phyloP scores from a whole-genome alignment of 1,140 invertebrate species.

The Pogonus chalceus region DNA sequence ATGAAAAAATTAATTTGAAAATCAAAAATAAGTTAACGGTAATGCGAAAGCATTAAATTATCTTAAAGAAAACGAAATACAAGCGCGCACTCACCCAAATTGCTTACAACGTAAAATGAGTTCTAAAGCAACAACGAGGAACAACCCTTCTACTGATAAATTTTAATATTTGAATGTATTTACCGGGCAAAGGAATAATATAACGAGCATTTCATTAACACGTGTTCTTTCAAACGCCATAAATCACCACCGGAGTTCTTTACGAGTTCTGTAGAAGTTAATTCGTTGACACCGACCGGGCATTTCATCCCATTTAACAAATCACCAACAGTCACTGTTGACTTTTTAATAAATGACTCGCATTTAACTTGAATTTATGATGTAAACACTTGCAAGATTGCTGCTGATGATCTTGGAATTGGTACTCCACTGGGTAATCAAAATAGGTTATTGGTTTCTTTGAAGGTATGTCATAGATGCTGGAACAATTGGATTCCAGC shows the following conservation, averaged over 20 bases:
- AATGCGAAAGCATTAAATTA: no score
- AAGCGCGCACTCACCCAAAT: no score
- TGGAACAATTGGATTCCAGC: no score
- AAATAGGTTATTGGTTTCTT: neutral
- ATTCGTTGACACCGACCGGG: neutral
- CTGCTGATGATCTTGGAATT: constrained; percentile 1
- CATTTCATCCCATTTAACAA: constrained; percentile 6
- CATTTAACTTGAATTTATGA: constrained; percentile 6
- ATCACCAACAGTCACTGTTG: constrained; percentile 1
- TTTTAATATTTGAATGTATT: no score
- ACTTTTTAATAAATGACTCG: constrained; percentile 5
- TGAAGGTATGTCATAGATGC: no score
- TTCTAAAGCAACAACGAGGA: no score
- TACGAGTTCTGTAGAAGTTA: neutral
- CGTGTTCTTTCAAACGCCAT: neutral
- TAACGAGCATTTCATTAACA: neutral
- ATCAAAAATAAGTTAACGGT: no score
- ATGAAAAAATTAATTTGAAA: no score
- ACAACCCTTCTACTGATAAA: no score
- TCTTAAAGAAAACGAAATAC: no score
- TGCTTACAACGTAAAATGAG: no score
- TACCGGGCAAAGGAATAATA: no score
- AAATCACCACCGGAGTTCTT: neutral
- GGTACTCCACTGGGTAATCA: neutral
- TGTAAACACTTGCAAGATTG: neutral